Percentiles rank a stretch among this genome's conserved stretches.
These are phyloP conservation scores for Protaetia brevitarsis DNA, from an alignment of 1,140 invertebrate species.

Conservation along the genomic window DNA sequence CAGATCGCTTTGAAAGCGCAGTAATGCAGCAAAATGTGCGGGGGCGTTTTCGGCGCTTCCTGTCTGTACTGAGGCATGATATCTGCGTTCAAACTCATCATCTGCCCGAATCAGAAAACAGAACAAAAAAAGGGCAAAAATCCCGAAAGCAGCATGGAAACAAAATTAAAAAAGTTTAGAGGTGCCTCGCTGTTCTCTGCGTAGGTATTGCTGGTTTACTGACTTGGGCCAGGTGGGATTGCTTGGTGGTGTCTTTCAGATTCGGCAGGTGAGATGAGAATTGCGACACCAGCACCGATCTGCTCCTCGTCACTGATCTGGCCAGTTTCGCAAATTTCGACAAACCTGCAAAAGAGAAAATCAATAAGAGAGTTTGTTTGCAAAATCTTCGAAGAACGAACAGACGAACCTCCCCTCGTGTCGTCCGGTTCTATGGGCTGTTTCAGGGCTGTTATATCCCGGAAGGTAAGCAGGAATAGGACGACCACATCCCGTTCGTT, in stretches of 20 bases:
- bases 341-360: constrained; percentile 62
- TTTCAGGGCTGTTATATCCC: constrained; percentile 92
- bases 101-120: too few relatives aligned
- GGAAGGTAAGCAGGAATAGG: constrained; percentile 89
- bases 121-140: too few relatives aligned
- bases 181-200: too few relatives aligned
- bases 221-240: constrained; percentile 90
- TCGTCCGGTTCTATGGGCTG: constrained; percentile 94
- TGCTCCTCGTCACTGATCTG: constrained; percentile 90
- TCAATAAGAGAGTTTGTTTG: too few relatives aligned
- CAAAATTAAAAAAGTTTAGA: constrained; percentile 19
- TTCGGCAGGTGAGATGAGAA: constrained; percentile 89
- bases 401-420: constrained; percentile 81
- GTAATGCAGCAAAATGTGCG: constrained; percentile 96
- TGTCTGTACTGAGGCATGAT: constrained; percentile 98
- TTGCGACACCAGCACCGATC: constrained; percentile 88
- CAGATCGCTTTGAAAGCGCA: constrained; percentile 98
- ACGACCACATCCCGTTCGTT: constrained; percentile 95
- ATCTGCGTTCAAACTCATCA: constrained; percentile 95
- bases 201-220: too few relatives aligned
- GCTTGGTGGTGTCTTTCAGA: constrained; percentile 84
- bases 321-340: constrained; percentile 98
- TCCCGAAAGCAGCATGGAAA: constrained; percentile 9
- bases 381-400: too few relatives aligned
- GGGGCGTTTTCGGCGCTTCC: constrained; percentile 99